Evolutionary conservation across 2,113 vertebrate genomes (phyloP).

Genomic region (Hyperopisus bebe): DNA sequence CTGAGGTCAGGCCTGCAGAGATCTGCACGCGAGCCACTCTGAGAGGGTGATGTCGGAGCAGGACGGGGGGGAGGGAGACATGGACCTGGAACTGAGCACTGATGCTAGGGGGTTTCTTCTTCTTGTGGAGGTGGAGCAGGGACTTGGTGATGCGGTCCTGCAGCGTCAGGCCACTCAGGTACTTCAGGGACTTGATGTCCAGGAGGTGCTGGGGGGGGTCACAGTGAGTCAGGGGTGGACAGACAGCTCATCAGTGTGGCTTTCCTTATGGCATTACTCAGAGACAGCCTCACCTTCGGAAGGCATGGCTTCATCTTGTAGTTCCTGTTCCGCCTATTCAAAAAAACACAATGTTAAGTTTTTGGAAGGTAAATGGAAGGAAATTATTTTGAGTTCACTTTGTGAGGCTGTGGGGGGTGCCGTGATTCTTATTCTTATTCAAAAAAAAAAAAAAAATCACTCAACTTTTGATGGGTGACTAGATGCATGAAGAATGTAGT

Average conservation of each 20-base stretch:
- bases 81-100: constrained; percentile 96
- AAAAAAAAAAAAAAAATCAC: neutral
- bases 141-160: constrained; percentile 98
- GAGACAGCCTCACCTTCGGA: constrained; percentile 79
- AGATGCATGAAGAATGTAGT: neutral
- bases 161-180: constrained; percentile 83
- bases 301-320: constrained; percentile 81
- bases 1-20: neutral
- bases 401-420: neutral
- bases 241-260: neutral
- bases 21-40: neutral
- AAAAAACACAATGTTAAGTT: constrained; percentile 12
- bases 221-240: neutral
- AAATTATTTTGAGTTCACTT: neutral
- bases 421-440: neutral
- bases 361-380: neutral
- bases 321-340: constrained; percentile 85
- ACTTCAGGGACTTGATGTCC: constrained; percentile 91
- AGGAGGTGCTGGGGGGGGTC: constrained; percentile 71
- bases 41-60: neutral
- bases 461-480: neutral
- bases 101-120: constrained; percentile 97
- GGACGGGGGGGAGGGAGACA: neutral
- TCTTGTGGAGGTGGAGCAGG: constrained; percentile 94
- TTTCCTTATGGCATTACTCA: neutral